Conservation (phyloP, 2,888 invertebrate genomes). For the Adelognathus sp. region DNA sequence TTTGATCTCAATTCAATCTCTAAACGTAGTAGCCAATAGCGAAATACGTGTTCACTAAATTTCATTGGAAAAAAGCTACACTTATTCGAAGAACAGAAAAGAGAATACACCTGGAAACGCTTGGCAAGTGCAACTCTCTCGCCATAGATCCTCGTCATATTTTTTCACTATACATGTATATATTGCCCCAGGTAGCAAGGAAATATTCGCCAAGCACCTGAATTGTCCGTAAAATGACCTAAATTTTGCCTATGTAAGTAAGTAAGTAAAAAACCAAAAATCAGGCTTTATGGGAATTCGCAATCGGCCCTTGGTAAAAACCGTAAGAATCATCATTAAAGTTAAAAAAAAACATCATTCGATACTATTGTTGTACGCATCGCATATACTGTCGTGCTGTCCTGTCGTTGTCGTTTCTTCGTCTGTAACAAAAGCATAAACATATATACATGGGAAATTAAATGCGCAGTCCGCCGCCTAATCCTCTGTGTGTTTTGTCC, state of each 20-base stretch:
- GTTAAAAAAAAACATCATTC: constrained; percentile 32
- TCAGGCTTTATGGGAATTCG: constrained; percentile 1
- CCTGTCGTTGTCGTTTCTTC: constrained; percentile 31
- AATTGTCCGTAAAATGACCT: constrained; percentile 49
- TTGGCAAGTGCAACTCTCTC: neutral
- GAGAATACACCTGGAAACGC: neutral
- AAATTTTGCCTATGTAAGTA: constrained; percentile 53
- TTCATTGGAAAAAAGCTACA: too few species aligned
- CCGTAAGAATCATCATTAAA: constrained; percentile 6
- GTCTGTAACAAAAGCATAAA: constrained; percentile 36
- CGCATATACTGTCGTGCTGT: constrained; percentile 47
- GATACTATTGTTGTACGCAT: constrained; percentile 41
- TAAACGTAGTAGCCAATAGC: too few species aligned
- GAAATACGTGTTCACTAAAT: too few species aligned
- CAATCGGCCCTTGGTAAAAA: constrained; percentile 1
- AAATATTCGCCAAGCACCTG: constrained; percentile 38
- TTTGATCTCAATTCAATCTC: too few species aligned
- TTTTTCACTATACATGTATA: constrained; percentile 43
- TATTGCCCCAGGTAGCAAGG: constrained; percentile 52
- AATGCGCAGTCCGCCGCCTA: constrained; percentile 36
- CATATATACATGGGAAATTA: constrained; percentile 1
- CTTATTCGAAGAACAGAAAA: constrained; percentile 10
- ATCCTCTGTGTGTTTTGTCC: constrained; percentile 25
- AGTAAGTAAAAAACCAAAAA: constrained; percentile 18
- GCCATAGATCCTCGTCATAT: constrained; percentile 8